Percentiles rank a stretch among this genome's conserved stretches.
These are phyloP conservation scores for Peromyscus maniculatus DNA, from an alignment of 2,113 vertebrate species.

Conservation along the genomic window DNA sequence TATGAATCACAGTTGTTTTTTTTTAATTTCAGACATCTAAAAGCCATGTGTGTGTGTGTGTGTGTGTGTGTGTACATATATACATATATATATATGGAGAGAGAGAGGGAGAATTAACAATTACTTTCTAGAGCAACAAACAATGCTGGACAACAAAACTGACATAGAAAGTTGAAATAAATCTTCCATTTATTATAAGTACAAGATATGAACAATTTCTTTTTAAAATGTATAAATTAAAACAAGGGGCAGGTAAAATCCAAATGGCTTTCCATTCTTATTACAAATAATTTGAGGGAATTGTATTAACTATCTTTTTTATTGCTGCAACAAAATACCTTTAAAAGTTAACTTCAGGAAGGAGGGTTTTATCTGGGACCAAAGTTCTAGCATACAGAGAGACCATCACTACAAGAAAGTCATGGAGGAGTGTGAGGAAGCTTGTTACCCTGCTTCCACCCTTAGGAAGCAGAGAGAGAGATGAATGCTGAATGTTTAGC, in stretches of 20 bases:
- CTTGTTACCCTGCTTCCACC: not conserved
- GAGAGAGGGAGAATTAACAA: not conserved
- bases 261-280: not conserved
- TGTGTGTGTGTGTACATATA: no score
- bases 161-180: not conserved
- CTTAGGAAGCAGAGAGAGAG: not conserved
- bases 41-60: not conserved
- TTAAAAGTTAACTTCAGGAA: not conserved
- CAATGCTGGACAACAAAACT: not conserved
- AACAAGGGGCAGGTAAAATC: not conserved
- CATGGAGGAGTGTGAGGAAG: no score
- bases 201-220: not conserved
- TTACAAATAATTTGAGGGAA: not conserved
- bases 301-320: not conserved
- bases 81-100: no score
- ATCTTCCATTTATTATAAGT: not conserved
- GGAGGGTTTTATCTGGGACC: not conserved
- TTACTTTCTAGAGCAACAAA: constrained; percentile 4
- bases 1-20: not conserved
- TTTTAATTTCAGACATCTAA: constrained; percentile 23
- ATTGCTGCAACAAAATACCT: not conserved
- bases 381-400: not conserved
- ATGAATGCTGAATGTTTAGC: not conserved
- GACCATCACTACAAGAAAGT: not conserved
- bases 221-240: not conserved